phyloP scores from a whole-genome alignment of 1,140 invertebrate genomes.

The Diprion similis region DNA sequence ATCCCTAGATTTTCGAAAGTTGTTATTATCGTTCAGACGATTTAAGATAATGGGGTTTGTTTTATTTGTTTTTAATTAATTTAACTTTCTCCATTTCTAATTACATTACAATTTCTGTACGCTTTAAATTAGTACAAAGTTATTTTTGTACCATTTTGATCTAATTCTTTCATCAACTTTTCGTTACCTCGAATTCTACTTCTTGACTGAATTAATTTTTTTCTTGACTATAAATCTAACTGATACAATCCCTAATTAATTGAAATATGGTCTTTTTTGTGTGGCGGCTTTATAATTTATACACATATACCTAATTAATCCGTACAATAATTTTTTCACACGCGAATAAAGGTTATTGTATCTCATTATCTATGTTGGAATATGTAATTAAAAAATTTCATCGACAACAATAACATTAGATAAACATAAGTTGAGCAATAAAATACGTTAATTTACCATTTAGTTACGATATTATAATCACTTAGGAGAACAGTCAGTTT shows the following conservation, averaged over 20 bases:
- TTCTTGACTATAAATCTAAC: background rate
- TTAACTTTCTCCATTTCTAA: background rate
- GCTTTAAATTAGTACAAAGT: constrained; percentile 9
- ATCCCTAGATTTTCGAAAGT: background rate
- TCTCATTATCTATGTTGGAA: too few relatives aligned
- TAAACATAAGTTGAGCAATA: too few relatives aligned
- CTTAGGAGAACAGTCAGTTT: too few relatives aligned
- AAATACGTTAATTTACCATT: too few relatives aligned
- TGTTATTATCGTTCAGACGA: background rate
- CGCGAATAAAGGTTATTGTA: too few relatives aligned
- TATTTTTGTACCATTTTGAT: background rate
- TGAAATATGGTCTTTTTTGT: too few relatives aligned
- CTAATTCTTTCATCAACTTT: background rate
- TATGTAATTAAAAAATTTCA: too few relatives aligned
- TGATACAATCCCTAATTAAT: background rate
- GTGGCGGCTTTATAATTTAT: too few relatives aligned
- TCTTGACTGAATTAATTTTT: background rate
- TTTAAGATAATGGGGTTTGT: background rate
- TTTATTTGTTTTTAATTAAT: background rate
- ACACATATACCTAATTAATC: too few relatives aligned
- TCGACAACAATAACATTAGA: too few relatives aligned
- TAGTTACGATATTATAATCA: too few relatives aligned
- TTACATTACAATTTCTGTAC: background rate
- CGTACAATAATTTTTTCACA: too few relatives aligned
- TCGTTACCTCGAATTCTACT: background rate